Base-by-base conservation (phyloP, 1,140 invertebrate genomes). In the Oryzaephilus surinamensis region DNA sequence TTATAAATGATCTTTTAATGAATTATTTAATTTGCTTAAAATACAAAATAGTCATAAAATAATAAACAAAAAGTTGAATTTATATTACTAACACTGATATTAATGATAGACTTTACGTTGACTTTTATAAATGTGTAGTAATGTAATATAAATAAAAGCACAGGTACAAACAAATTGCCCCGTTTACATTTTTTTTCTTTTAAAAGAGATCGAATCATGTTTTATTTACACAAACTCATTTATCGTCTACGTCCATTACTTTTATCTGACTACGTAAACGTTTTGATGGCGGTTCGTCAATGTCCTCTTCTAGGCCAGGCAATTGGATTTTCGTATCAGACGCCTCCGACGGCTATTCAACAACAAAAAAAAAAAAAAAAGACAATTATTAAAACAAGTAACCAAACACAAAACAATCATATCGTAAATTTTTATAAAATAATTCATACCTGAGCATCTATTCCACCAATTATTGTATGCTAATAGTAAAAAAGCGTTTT, bases 251-350 rank as follows among this genome's bases (percentile, higher is more conserved):
- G 18, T 52, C 59, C 23, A 60, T 43, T 24, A 24, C 3, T 52
- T 58, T 58, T 41, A 61, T 57, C 20, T 51, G 46, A 41, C 59
- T 55, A 27, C 59, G 43, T 32, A 61, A 43, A 46, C 62, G 51
- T 53, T 74, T 73, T 19, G 61, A 55, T 32, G 69, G 68, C 1
- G 70, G 69, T 45, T 71, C 70, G 6, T 62, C 61, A 10, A 54
- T 35, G 20, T 79, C 77, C 11, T 79, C 77, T 43, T 77, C 76
- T 32, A 81, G 65, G 6, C 77, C 77, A 23, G 79, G 79, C 38
- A 81, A 64, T 57, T 79, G 75, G 48, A 81, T 81, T 60, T 79
- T 77, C 11, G 79, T 81, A 46, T 81, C 79, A 1, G 79, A 80
- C 14, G 79, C 79, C 67, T 81, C 77, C n/a, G 77, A 77, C 21